Conservation (phyloP, 1,140 invertebrate species). For the Reticulitermes speratus region DNA sequence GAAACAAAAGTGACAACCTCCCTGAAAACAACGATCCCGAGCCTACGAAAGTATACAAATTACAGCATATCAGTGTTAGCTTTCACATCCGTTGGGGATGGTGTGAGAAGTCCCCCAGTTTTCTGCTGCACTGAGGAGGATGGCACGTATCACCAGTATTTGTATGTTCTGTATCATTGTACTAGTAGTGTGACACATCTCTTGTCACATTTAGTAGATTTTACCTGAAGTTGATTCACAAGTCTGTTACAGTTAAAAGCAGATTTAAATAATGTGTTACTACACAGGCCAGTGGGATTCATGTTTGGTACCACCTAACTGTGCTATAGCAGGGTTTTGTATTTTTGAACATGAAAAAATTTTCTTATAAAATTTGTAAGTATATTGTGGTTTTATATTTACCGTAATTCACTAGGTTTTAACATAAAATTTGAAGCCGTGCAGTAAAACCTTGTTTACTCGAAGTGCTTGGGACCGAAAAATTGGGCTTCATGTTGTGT, state of each 20-base stretch:
- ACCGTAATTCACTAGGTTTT: too few relatives aligned
- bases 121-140: constrained; percentile 56
- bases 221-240: not conserved
- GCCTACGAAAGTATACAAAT: constrained; percentile 52
- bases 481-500: too few relatives aligned
- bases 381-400: too few relatives aligned
- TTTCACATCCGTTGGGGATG: constrained; percentile 56
- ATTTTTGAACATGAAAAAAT: too few relatives aligned
- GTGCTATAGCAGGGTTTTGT: too few relatives aligned
- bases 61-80: constrained; percentile 58
- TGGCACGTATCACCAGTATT: constrained; percentile 43
- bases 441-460: too few relatives aligned
- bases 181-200: not conserved
- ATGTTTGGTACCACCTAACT: too few relatives aligned
- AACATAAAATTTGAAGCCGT: too few relatives aligned
- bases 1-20: constrained; percentile 43
- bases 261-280: not conserved
- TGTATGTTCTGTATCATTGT: constrained; percentile 27
- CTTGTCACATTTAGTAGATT: too few relatives aligned
- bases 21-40: constrained; percentile 35
- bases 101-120: constrained; percentile 52
- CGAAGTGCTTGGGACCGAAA: too few relatives aligned
- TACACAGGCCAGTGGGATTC: too few relatives aligned
- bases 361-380: too few relatives aligned
- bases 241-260: not conserved